Conservation (phyloP, 2,113 vertebrate species). For the Psittacula cyanocephala region DNA sequence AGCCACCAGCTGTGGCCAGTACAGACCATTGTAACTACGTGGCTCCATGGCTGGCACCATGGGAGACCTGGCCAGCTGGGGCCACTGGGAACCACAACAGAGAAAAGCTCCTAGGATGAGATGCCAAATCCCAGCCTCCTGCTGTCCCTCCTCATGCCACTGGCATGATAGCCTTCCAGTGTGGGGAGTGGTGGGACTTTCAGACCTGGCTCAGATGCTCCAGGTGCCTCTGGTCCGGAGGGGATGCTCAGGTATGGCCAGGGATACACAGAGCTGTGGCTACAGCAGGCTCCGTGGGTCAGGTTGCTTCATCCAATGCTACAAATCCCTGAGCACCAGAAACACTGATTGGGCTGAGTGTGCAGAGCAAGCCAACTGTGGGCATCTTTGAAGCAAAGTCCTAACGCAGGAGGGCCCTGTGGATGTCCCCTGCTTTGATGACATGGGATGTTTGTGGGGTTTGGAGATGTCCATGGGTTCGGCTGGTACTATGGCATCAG, state of each 20-base stretch:
- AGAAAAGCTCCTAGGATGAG: background rate
- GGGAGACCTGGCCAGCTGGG: background rate
- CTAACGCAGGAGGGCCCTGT: background rate
- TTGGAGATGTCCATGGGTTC: background rate
- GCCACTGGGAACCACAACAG: background rate
- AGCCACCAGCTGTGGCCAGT: background rate
- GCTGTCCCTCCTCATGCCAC: background rate
- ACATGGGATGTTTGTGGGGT: background rate
- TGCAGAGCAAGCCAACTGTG: background rate
- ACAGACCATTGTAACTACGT: background rate
- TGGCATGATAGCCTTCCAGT: background rate
- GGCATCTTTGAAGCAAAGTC: background rate
- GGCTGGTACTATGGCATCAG: background rate
- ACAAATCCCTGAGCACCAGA: background rate
- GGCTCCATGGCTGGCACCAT: fast-evolving
- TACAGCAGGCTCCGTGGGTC: background rate
- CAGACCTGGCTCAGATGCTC: background rate
- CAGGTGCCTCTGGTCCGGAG: background rate
- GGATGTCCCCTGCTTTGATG: background rate
- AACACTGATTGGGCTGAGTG: background rate
- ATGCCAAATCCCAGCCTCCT: background rate
- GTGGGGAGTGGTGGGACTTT: background rate
- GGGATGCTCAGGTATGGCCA: background rate
- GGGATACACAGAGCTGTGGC: background rate
- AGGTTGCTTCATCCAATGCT: fast-evolving